phyloP scores from a whole-genome alignment of 2,113 vertebrate genomes.

The Pachypanchax playfairii region DNA sequence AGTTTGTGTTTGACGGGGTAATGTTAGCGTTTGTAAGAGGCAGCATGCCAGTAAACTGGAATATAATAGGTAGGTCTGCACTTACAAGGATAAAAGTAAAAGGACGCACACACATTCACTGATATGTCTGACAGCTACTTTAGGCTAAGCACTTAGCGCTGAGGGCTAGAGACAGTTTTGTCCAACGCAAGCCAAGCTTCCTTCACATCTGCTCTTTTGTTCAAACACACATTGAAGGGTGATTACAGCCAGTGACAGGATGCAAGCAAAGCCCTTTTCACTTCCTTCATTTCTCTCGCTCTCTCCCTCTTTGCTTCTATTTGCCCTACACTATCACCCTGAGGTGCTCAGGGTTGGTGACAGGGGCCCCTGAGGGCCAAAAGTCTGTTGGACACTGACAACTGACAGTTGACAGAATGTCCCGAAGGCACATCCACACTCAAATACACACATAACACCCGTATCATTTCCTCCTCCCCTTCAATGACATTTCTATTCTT shows the following conservation, averaged over 20 bases:
- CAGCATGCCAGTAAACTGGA: background rate
- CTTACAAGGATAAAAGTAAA: constrained; percentile 15
- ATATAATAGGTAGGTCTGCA: background rate
- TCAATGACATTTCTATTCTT: background rate
- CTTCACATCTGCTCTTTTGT: constrained; percentile 14
- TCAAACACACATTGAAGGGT: constrained; percentile 36
- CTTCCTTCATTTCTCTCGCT: constrained; percentile 21
- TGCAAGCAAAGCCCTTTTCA: constrained; percentile 60
- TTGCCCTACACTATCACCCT: constrained; percentile 46
- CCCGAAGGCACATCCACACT: constrained; percentile 29
- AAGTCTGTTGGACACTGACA: constrained; percentile 52
- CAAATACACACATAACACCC: constrained; percentile 19
- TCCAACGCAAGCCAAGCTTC: constrained; percentile 19
- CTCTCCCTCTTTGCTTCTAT: constrained; percentile 4
- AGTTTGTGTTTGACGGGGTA: background rate
- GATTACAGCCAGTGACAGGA: constrained; percentile 68
- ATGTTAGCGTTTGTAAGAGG: too few relatives aligned
- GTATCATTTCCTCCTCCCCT: background rate
- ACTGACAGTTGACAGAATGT: constrained; percentile 56
- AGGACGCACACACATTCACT: constrained; percentile 6
- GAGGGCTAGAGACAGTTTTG: constrained; percentile 42
- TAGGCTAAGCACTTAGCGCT: constrained; percentile 26
- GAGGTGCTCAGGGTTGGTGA: constrained; percentile 54
- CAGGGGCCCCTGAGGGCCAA: constrained; percentile 50
- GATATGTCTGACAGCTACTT: constrained; percentile 35